A percentile compares a stretch with the other conserved stretches of the same genome.
phyloP scores from a whole-genome alignment of 1,140 invertebrate species.

The Micrasema longulum region DNA sequence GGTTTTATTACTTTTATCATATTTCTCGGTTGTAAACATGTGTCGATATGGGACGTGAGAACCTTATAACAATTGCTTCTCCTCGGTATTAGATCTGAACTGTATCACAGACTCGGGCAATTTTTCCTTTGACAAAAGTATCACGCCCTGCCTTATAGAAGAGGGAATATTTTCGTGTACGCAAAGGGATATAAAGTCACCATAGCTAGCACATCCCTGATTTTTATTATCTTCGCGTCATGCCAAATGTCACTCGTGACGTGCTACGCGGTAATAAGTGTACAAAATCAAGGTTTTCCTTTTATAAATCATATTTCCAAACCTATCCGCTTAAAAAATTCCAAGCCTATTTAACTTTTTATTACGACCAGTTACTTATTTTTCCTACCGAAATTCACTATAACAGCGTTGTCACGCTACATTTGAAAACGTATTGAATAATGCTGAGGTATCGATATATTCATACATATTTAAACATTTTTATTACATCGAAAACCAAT shows the following conservation, averaged over 20 bases:
- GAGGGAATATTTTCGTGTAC: conserved; percentile 28
- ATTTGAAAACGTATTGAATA: conserved; percentile 6
- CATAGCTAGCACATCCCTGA: conserved; percentile 21
- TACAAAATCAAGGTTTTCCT: conserved; percentile 10
- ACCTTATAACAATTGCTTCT: too few species aligned
- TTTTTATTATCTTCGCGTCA: conserved; percentile 41
- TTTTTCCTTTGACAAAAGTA: conserved; percentile 31
- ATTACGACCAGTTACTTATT: conserved; percentile 17
- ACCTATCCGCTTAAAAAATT: conserved; percentile 16
- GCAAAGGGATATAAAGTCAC: conserved; percentile 32
- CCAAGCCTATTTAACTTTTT: conserved; percentile 26
- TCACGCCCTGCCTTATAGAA: conserved; percentile 23
- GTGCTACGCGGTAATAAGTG: conserved; percentile 48
- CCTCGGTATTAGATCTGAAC: background rate
- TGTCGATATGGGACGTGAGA: too few species aligned
- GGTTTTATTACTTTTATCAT: too few species aligned
- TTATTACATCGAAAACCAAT: too few species aligned
- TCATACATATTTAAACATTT: background rate
- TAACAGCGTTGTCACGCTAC: conserved; percentile 30
- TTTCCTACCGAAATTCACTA: conserved; percentile 16
- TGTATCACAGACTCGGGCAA: conserved; percentile 33
- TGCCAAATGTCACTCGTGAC: conserved; percentile 45
- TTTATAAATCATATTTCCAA: conserved; percentile 23
- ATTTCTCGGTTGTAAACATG: too few species aligned
- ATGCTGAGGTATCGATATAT: background rate